These are phyloP conservation scores for cattle (Bos taurus) DNA, from an alignment of 2,113 vertebrate genomes.

Conservation along the genomic window ARS-UCD2.0 NC_037344.1:49429501-49430000, in stretches of 20 bases:
- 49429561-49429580: not conserved
- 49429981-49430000: no score
- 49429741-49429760: not conserved
- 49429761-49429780: no score
- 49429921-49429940: no score
- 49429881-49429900: no score
- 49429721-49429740: not conserved
- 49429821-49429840: no score
- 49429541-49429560: not conserved
- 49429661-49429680: not conserved
- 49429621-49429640: not conserved
- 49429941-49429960: no score
- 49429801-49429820: no score
- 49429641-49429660: not conserved
- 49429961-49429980: no score
- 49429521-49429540: not conserved
- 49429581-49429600: not conserved
- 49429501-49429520: not conserved
- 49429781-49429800: no score
- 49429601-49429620: not conserved
- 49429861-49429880: no score
- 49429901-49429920: no score
- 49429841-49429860: no score
- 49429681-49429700: not conserved
- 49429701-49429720: not conserved